These are phyloP conservation scores for Ursus arctos DNA, from an alignment of 2,113 vertebrate genomes.

Conservation along the genomic window DNA sequence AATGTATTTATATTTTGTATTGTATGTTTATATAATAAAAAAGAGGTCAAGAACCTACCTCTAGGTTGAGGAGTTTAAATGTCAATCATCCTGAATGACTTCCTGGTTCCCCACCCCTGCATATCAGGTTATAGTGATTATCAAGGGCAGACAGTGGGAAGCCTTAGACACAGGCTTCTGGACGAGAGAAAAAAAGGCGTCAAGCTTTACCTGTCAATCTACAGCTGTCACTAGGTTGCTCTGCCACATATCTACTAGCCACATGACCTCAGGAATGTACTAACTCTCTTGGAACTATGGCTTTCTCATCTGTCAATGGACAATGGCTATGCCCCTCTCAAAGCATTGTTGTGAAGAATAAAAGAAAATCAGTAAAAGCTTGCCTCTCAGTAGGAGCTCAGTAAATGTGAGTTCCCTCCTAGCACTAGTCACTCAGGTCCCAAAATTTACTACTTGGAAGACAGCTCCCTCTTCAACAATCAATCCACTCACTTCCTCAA, in stretches of 20 bases:
- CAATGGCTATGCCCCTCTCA: neutral
- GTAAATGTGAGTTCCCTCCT: neutral
- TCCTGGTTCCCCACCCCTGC: neutral
- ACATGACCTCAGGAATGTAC: neutral
- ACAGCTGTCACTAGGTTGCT: neutral
- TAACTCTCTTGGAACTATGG: neutral
- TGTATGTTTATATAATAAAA: neutral
- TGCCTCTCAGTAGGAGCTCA: neutral
- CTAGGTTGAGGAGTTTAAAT: neutral
- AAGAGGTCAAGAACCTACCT: neutral
- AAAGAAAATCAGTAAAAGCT: constrained; percentile 26
- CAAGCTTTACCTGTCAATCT: neutral
- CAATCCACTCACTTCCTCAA: neutral
- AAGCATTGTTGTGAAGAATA: neutral
- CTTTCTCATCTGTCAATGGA: constrained; percentile 1
- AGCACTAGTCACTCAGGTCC: neutral
- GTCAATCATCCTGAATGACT: neutral
- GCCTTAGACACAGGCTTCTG: too few species aligned
- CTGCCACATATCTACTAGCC: neutral
- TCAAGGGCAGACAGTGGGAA: neutral
- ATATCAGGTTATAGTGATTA: neutral
- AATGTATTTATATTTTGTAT: neutral
- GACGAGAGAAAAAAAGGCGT: neutral
- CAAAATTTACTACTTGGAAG: neutral
- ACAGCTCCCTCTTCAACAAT: neutral